These are phyloP conservation scores for Parasteatoda tepidariorum DNA, from an alignment of 1,140 invertebrate species.

Conservation along the genomic window DNA sequence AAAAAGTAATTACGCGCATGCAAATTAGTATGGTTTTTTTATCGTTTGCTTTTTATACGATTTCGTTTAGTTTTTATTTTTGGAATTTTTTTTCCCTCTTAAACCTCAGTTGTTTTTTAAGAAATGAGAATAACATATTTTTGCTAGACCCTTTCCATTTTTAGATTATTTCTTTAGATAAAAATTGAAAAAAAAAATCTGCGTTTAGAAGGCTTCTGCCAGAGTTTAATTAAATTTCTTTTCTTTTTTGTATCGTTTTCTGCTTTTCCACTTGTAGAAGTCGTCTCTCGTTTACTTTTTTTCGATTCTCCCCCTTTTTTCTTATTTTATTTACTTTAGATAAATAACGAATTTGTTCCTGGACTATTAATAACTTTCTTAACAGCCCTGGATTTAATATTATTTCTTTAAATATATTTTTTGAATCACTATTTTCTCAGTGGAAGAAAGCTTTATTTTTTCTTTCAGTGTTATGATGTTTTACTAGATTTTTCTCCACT, in stretches of 20 bases:
- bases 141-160: background rate
- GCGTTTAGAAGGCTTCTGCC: background rate
- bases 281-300: background rate
- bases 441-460: background rate
- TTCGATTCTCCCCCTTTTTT: background rate
- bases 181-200: background rate
- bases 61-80: background rate
- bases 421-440: background rate
- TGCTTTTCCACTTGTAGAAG: background rate
- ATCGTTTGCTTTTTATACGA: background rate
- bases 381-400: background rate
- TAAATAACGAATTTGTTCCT: background rate
- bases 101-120: background rate
- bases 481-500: no score
- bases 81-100: background rate
- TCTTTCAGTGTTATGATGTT: background rate
- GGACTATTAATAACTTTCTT: background rate
- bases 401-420: background rate
- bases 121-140: conserved; percentile 15
- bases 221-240: conserved; percentile 14
- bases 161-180: background rate
- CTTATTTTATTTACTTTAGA: background rate
- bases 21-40: conserved; percentile 36
- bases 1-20: conserved; percentile 30
- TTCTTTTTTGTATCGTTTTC: background rate